phyloP scores from a whole-genome alignment of 1,140 invertebrate genomes.

The Drosophila arawakana region DNA sequence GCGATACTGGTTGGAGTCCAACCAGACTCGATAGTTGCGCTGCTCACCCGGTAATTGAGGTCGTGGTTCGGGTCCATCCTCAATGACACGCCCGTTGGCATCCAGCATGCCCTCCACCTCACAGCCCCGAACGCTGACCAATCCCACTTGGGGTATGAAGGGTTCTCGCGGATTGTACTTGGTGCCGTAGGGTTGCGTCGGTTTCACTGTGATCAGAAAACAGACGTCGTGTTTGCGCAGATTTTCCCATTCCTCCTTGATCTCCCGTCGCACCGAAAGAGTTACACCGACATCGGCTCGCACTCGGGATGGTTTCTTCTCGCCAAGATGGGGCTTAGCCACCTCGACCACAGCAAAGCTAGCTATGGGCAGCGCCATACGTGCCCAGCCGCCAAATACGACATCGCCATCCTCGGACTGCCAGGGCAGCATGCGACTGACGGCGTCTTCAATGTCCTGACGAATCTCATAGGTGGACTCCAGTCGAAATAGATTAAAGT shows the following conservation, averaged over 20 bases:
- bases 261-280: conserved; percentile 94
- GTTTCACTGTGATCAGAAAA: conserved; percentile 96
- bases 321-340: conserved; percentile 94
- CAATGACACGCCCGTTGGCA: conserved; percentile 96
- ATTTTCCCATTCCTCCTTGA: conserved; percentile 98
- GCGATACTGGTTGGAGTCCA: conserved; percentile 98
- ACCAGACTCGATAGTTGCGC: conserved; percentile 96
- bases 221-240: conserved; percentile 99
- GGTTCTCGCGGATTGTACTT: conserved; percentile 92
- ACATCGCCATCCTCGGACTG: conserved; percentile 93
- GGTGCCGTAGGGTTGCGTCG: conserved; percentile 91
- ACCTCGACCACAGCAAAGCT: conserved; percentile 98
- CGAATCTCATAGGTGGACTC: conserved; percentile 99
- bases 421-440: conserved; percentile 97
- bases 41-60: conserved; percentile 94
- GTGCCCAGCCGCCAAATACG: conserved; percentile 98
- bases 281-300: conserved; percentile 97
- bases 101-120: conserved; percentile 99
- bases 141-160: conserved; percentile 95
- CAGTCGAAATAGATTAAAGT: conserved; percentile 98
- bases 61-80: conserved; percentile 97
- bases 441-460: conserved; percentile 98
- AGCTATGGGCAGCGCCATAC: conserved; percentile 98
- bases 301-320: conserved; percentile 97
- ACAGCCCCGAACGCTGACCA: conserved; percentile 97